Base-by-base conservation (phyloP, 2,113 vertebrate genomes). In the Butorides virescens region DNA sequence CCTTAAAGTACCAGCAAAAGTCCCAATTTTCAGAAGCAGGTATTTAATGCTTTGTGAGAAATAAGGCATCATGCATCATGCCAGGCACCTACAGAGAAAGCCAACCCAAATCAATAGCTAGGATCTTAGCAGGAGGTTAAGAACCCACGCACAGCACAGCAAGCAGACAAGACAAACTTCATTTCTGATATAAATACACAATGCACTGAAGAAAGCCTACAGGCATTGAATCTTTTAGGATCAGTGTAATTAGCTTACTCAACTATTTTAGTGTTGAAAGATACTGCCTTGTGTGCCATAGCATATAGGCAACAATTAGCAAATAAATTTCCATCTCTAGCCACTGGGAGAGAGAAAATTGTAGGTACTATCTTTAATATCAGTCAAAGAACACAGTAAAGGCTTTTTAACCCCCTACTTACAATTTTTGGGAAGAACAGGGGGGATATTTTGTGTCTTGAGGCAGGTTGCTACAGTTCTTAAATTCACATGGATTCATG, bases 121-220 rank as follows among this genome's bases (percentile, higher is more conserved):
- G 39, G 36, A 96, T 91, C 95, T 84, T 96, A 95, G 92, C 96
- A 84, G 96, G 93, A 95, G 93, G 79, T 93, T 92, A 91, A 94
- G 88, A 86, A 91, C 91, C 70, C 73, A 91, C 30, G n/a, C 88
- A 93, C 77, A 81, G 94, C 92, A 89, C 91, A 96, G 92, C 81
- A 92, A 91, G 88, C 36, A 89, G 88, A 96, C 86, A 93, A 92
- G 90, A 86, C 88, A 91, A 92, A 25, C 66, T 82, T 85, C 49
- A 53, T 93, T 94, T 91, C 66, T 92, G 66, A 66, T 91, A 97
- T 42, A 95, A 87, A 92, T 91, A 86, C 86, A 81, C 55, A 91
- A 49, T 68, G 44, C 86, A 92, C 36, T 0, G 8, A 92, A 93
- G 76, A 90, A 91, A 96, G 90, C 79, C 76, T 92, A 56, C 44